Percentiles rank a stretch among this genome's conserved stretches.
Evolutionary conservation across 2,113 vertebrate species (phyloP).

Genomic region (Nothobranchius kuhntae): DNA sequence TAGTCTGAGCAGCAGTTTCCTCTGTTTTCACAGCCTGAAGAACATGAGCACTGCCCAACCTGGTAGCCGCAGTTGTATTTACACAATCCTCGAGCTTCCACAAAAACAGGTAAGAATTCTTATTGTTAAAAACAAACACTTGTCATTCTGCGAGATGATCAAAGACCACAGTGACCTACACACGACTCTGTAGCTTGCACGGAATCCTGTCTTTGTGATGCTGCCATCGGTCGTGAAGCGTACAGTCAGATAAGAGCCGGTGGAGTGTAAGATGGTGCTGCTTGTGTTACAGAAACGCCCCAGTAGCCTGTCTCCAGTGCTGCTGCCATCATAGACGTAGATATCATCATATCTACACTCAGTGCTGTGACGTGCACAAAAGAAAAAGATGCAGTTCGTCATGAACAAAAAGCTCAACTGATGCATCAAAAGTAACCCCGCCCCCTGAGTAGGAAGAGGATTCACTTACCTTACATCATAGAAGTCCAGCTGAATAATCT

Average conservation of each 20-base stretch:
- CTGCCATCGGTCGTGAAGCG: background rate
- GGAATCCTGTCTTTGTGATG: slow-evolving; percentile 2
- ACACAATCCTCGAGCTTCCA: background rate
- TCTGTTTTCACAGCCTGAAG: slow-evolving; percentile 32
- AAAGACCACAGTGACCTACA: slow-evolving; percentile 10
- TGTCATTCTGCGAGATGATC: background rate
- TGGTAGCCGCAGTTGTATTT: slow-evolving; percentile 49
- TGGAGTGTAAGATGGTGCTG: slow-evolving; percentile 22
- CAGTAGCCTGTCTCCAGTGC: slow-evolving; percentile 43
- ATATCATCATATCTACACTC: slow-evolving; percentile 72
- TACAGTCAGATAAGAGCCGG: slow-evolving; percentile 32
- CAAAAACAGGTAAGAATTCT: background rate
- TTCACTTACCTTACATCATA: slow-evolving; percentile 1
- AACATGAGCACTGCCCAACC: slow-evolving; percentile 57
- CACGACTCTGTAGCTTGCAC: background rate
- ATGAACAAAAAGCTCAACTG: background rate
- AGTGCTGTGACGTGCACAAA: slow-evolving; percentile 17
- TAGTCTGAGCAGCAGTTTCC: slow-evolving; percentile 46
- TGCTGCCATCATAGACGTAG: slow-evolving; percentile 68
- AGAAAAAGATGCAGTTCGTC: background rate
- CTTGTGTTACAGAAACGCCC: slow-evolving; percentile 57
- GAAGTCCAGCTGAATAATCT: slow-evolving; percentile 3
- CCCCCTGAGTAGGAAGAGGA: background rate
- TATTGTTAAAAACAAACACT: background rate
- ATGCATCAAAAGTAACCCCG: background rate